Base-by-base conservation (phyloP, 2,888 invertebrate species). In the Onthophagus sagittarius region DNA sequence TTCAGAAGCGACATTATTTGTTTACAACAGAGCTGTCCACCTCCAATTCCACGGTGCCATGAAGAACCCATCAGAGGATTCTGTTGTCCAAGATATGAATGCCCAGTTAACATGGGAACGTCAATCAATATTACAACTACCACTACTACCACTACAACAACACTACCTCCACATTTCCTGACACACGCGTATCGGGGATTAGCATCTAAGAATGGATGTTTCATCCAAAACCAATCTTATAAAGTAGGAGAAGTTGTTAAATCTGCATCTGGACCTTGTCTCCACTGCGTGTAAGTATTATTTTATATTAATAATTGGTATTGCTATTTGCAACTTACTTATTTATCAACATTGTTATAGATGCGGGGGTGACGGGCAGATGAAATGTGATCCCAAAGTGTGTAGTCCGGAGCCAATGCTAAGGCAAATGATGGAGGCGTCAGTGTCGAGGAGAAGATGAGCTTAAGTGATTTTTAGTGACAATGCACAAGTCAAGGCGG, bases 1-100 rank as follows among this genome's bases (percentile, higher is more conserved):
- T 97, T 97, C 89, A 90, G 97, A 85, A 95, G 96, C 84, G 96
- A 97, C 83, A 97, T 97, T 80, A 97, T 97, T 82, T 97, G 97
- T 81, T 88, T 97, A 77, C 96, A 97, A 86, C 97, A 97, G 86
- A 96, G 96, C 81, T 97, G 97, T 86, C 97, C 97, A 71, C 97
- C 97, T 70, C 97, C 97, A 63, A 96, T 97, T 80, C 92, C 93
- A 70, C 94, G 94, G 74, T 97, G 97, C 81, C 94, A 94, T 84
- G 95, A 96, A 84, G 96, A 97, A 85, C 93, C 95, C 14, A 97
- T 97, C 80, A 90, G 91, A 84, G 97, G 97, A 15, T 97, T 96
- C 90, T 97, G 97, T 84, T 97, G 97, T 87, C 97, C 97, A 70
- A 89, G 96, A 81, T 97, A 96, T 84, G 96, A 96, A 85, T 97